Conservation (phyloP, 2,797 vertebrate genomes). For the Alca torda region DNA sequence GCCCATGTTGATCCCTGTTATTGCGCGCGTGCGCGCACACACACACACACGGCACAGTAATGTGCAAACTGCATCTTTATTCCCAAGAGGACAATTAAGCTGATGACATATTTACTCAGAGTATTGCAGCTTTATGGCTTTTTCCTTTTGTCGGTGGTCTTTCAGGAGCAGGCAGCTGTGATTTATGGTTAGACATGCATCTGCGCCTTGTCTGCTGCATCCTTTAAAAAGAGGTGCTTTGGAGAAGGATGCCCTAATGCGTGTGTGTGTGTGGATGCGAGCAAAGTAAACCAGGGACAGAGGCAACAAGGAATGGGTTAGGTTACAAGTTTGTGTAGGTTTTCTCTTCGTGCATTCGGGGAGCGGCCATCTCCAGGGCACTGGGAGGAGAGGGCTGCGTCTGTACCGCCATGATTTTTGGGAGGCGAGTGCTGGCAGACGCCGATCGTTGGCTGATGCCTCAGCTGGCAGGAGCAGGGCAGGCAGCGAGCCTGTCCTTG, state of each 20-base stretch:
- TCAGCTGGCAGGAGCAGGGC: neutral
- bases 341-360: neutral
- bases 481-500: neutral
- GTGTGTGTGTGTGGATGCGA: neutral
- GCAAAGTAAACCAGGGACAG: neutral
- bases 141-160: conserved; percentile 23
- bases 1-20: neutral
- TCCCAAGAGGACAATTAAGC: neutral
- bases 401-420: neutral
- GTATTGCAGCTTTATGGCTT: neutral
- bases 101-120: conserved; percentile 5
- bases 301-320: neutral
- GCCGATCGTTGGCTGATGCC: neutral
- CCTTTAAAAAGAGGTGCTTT: conserved; percentile 18
- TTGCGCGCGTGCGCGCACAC: neutral
- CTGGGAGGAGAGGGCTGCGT: neutral
- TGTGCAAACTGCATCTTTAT: neutral
- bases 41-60: neutral
- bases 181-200: conserved; percentile 17
- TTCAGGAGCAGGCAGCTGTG: neutral
- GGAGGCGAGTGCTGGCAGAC: neutral
- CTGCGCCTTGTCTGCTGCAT: neutral
- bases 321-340: neutral
- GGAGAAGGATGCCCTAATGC: neutral
- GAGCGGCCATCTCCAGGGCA: accelerated